These are phyloP conservation scores for Atherinomorus stipes DNA, from an alignment of 2,113 vertebrate species.

Conservation along the genomic window DNA sequence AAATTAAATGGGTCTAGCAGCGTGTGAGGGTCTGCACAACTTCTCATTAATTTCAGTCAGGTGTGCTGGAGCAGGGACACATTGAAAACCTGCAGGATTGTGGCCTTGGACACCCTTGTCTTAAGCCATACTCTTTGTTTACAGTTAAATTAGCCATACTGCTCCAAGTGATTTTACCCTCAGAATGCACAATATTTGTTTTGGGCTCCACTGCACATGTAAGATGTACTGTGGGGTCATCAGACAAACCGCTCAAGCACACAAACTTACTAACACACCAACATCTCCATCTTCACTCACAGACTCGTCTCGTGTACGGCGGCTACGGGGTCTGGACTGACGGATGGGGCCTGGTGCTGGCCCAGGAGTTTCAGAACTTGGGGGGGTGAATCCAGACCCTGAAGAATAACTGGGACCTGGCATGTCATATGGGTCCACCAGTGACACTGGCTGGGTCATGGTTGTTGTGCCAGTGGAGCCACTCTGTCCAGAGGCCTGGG, in stretches of 20 bases:
- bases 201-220: constrained; percentile 6
- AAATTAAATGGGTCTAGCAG: too few species aligned
- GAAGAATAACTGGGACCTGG: constrained; percentile 92
- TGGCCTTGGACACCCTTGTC: too few species aligned
- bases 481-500: constrained; percentile 91
- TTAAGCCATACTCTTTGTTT: too few species aligned
- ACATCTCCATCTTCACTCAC: constrained; percentile 87
- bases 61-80: too few species aligned
- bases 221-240: constrained; percentile 40
- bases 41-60: too few species aligned
- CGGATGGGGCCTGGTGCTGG: constrained; percentile 82
- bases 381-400: constrained; percentile 80
- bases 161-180: background rate
- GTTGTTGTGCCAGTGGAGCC: constrained; percentile 75
- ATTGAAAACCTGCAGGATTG: too few species aligned
- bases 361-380: constrained; percentile 77
- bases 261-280: constrained; percentile 82
- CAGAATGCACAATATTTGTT: background rate
- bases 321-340: constrained; percentile 84
- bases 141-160: constrained; percentile 1
- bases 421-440: constrained; percentile 93
- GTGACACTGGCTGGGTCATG: constrained; percentile 81
- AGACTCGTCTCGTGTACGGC: constrained; percentile 89
- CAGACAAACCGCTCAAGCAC: constrained; percentile 63
- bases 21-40: too few species aligned